phyloP scores from a whole-genome alignment of 2,888 invertebrate species.

The Dynastes hyllus region DNA sequence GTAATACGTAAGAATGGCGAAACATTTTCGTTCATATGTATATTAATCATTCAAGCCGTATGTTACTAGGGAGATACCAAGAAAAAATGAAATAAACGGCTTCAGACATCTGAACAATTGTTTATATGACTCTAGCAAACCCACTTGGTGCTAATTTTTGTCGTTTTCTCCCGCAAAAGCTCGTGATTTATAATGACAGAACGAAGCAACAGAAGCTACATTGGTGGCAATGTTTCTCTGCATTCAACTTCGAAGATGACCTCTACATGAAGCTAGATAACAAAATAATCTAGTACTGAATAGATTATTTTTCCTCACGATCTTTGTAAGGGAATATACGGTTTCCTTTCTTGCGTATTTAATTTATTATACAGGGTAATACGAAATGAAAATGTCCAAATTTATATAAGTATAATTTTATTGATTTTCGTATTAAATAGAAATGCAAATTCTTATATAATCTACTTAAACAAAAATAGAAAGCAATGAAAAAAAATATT shows the following conservation, averaged over 20 bases:
- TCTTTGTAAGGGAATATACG: conserved; percentile 2
- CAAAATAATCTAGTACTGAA: conserved; percentile 47
- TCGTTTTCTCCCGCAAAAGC: conserved; percentile 47
- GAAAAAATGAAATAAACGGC: conserved; percentile 53
- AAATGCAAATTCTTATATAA: neutral
- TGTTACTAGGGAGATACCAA: conserved; percentile 16
- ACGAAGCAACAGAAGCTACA: conserved; percentile 50
- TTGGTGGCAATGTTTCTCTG: conserved; percentile 47
- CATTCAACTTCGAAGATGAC: conserved; percentile 50
- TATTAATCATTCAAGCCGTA: conserved; percentile 58
- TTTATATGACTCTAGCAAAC: conserved; percentile 50
- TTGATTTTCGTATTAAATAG: neutral
- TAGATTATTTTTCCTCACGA: conserved; percentile 29
- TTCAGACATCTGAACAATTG: conserved; percentile 55
- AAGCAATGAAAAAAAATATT: too few species aligned
- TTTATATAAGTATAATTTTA: neutral
- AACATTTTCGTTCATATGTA: conserved; percentile 55
- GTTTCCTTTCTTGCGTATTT: conserved; percentile 2
- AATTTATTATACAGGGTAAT: conserved; percentile 3
- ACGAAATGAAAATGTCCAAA: neutral
- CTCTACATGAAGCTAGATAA: conserved; percentile 51
- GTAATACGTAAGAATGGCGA: conserved; percentile 58
- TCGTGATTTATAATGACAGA: conserved; percentile 50
- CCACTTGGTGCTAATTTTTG: conserved; percentile 50
- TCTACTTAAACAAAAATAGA: too few species aligned